phyloP scores from a whole-genome alignment of 2,113 vertebrate species.

The Bolborhynchus lineola region DNA sequence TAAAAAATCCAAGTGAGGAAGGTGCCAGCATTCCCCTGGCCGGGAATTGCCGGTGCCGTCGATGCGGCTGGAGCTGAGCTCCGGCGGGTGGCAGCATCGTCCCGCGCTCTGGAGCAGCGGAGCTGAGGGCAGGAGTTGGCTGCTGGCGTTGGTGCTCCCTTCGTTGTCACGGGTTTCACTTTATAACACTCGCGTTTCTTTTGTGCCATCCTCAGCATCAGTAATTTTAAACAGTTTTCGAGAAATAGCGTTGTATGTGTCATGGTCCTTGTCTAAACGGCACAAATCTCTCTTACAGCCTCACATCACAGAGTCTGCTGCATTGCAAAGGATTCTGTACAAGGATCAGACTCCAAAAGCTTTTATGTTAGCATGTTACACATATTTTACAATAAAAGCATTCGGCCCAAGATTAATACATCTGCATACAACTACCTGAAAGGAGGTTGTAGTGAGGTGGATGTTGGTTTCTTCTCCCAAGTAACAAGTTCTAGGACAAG shows the following conservation, averaged over 20 bases:
- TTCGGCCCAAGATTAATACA: neutral
- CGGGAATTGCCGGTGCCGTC: neutral
- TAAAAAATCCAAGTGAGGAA: fast-evolving
- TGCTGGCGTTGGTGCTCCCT: fast-evolving
- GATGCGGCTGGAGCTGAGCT: too few species aligned
- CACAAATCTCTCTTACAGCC: neutral
- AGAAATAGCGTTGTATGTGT: fast-evolving
- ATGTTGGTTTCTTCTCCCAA: neutral
- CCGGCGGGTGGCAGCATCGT: neutral
- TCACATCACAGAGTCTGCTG: fast-evolving
- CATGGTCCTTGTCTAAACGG: neutral
- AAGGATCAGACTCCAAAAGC: neutral
- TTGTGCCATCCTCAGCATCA: neutral
- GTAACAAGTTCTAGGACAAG: neutral
- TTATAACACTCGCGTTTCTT: fast-evolving
- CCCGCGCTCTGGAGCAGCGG: neutral
- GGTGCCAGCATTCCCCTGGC: fast-evolving
- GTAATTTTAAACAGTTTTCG: neutral
- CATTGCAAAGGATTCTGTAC: fast-evolving
- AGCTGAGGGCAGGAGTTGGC: neutral
- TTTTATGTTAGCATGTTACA: neutral
- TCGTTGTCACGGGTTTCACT: fast-evolving
- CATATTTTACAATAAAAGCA: neutral
- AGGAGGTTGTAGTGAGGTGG: neutral
- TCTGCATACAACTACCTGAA: neutral